Percentiles rank a stretch among this genome's conserved stretches.
These are phyloP conservation scores for Planococcus citri DNA, from an alignment of 1,140 invertebrate genomes.

Conservation along the genomic window DNA sequence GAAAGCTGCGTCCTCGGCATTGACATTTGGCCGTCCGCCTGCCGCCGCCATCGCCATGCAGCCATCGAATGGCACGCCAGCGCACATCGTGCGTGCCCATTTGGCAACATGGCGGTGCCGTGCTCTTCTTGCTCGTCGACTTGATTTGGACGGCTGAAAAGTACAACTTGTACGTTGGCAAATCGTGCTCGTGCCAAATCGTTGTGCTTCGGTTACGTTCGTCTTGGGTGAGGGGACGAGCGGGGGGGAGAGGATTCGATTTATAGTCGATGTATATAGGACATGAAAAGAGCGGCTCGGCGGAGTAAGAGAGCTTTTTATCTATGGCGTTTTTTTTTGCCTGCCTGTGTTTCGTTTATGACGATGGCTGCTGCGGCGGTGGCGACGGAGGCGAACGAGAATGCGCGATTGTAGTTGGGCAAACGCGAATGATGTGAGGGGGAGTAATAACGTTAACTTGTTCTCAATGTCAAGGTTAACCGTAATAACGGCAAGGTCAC, in stretches of 20 bases:
- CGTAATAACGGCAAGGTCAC: constrained; percentile 18
- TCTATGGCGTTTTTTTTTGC: neutral
- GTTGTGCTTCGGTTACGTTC: neutral
- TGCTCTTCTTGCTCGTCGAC: too few species aligned
- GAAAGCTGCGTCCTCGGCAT: neutral
- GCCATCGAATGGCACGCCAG: too few species aligned
- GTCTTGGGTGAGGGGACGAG: too few species aligned
- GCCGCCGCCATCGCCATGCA: too few species aligned
- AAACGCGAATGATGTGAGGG: constrained; percentile 15
- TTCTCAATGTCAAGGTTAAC: constrained; percentile 27
- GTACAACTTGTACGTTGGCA: neutral
- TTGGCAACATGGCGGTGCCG: neutral
- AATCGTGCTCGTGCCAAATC: neutral
- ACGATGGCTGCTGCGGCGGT: too few species aligned
- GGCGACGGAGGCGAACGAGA: too few species aligned
- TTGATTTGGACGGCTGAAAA: neutral
- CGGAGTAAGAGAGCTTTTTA: neutral
- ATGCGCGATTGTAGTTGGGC: neutral
- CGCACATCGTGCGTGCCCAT: too few species aligned
- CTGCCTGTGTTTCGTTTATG: too few species aligned
- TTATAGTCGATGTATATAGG: too few species aligned
- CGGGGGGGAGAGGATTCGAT: too few species aligned
- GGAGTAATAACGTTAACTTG: constrained; percentile 20
- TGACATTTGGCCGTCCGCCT: neutral
- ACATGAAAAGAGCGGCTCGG: too few species aligned